phyloP scores from a whole-genome alignment of 2,797 vertebrate genomes.

The Eulemur albifrons region DNA sequence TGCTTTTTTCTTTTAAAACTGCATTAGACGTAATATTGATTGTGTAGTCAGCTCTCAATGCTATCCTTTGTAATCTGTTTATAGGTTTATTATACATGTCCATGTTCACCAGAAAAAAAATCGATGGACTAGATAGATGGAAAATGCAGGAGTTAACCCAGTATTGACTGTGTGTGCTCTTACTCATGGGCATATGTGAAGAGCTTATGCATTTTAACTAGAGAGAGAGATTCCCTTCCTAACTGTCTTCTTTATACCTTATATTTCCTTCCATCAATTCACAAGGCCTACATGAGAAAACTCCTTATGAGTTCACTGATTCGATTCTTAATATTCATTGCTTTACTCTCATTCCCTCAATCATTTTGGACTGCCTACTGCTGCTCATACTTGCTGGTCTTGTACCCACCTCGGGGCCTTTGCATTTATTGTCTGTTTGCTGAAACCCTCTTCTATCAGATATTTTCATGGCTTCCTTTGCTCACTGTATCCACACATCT shows the following conservation, averaged over 20 bases:
- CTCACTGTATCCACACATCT: background rate
- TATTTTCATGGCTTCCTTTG: background rate
- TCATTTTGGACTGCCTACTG: fast-evolving
- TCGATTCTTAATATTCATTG: background rate
- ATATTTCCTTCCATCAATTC: background rate
- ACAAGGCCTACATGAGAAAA: background rate
- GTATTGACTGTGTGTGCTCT: background rate
- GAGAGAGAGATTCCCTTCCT: background rate
- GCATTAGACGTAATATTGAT: background rate
- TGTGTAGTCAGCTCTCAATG: conserved; percentile 2
- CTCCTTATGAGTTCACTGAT: too few species aligned
- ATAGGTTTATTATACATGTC: conserved; percentile 6
- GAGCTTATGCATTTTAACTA: background rate
- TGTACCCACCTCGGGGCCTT: background rate
- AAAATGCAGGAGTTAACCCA: background rate
- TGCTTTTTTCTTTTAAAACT: background rate
- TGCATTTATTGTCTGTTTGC: background rate
- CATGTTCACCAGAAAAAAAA: conserved; percentile 17
- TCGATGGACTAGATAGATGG: background rate
- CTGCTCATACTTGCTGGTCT: background rate
- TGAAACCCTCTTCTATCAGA: background rate
- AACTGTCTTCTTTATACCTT: background rate
- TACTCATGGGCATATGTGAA: background rate
- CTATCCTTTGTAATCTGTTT: conserved; percentile 36
- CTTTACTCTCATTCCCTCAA: background rate